A percentile compares a stretch with the other conserved stretches of the same genome.
Evolutionary conservation across 1,140 invertebrate species (phyloP).

Genomic region (Tyrophagus putrescentiae): DNA sequence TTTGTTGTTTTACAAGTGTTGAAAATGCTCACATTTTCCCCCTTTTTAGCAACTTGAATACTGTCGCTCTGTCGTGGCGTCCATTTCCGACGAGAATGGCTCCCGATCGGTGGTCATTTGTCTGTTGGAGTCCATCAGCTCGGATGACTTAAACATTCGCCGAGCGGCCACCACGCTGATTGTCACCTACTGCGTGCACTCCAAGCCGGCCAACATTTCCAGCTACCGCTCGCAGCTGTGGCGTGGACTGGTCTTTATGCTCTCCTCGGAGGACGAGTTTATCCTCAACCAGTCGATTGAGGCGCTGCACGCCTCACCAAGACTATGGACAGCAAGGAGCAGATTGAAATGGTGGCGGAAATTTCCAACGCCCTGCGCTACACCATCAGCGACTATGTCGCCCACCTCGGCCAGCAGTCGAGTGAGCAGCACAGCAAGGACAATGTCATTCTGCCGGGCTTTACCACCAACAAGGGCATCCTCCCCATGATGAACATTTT

Average conservation of each 20-base stretch:
- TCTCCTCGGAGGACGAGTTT: slow-evolving; percentile 60
- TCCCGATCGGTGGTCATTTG: slow-evolving; percentile 76
- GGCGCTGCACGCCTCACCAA: slow-evolving; percentile 78
- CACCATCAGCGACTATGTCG: slow-evolving; percentile 55
- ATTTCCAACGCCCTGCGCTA: slow-evolving; percentile 77
- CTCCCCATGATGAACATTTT: slow-evolving; percentile 83
- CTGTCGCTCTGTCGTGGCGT: slow-evolving; percentile 79
- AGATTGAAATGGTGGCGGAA: slow-evolving; percentile 66
- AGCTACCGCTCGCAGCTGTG: slow-evolving; percentile 74
- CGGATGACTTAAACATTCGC: slow-evolving; percentile 40
- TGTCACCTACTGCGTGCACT: slow-evolving; percentile 72
- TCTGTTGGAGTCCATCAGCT: slow-evolving; percentile 60
- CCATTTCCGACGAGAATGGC: slow-evolving; percentile 69
- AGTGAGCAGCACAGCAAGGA: slow-evolving; percentile 25
- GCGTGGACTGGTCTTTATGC: slow-evolving; percentile 66
- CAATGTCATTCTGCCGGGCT: slow-evolving; percentile 67
- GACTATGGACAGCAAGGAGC: slow-evolving; percentile 61
- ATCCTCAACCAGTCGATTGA: slow-evolving; percentile 75
- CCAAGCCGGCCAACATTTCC: slow-evolving; percentile 59
- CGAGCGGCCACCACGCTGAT: slow-evolving; percentile 69
- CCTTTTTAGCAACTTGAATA: slow-evolving; percentile 58
- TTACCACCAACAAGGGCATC: slow-evolving; percentile 87
- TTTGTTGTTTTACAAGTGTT: slow-evolving; percentile 24
- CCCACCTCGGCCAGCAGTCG: neutral
- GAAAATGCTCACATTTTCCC: neutral